phyloP scores from a whole-genome alignment of 92 coral and sea anemone species.

The Micromussa lordhowensis region DNA sequence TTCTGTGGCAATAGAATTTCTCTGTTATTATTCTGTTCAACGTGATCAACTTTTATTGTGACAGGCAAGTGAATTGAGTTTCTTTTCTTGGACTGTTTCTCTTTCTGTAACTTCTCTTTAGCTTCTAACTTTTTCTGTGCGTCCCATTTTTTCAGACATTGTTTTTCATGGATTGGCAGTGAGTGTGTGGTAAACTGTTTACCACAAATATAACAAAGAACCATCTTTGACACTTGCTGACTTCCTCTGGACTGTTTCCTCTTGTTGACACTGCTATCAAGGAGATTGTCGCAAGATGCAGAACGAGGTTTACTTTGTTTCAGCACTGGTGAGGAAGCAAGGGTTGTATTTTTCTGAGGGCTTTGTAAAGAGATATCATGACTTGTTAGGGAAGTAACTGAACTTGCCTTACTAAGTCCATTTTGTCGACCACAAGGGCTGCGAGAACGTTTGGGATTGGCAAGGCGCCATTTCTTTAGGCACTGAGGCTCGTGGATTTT shows the following conservation, averaged over 20 bases:
- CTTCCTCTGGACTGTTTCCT: conserved; percentile 47
- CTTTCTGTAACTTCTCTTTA: conserved; percentile 59
- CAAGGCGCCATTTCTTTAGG: conserved; percentile 90
- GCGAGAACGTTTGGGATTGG: conserved; percentile 85
- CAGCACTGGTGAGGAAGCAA: neutral
- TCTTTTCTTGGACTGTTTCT: conserved; percentile 51
- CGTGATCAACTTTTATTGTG: conserved; percentile 71
- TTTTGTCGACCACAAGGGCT: conserved; percentile 48
- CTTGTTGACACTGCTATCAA: conserved; percentile 35
- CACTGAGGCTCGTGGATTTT: conserved; percentile 98
- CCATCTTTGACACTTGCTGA: conserved; percentile 68
- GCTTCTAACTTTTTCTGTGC: conserved; percentile 61
- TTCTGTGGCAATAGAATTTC: neutral
- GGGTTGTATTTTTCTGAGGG: neutral
- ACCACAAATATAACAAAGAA: conserved; percentile 95
- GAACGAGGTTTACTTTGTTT: conserved; percentile 50
- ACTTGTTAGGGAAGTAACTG: conserved; percentile 57
- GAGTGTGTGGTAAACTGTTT: conserved; percentile 90
- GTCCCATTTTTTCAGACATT: conserved; percentile 91
- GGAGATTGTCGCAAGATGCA: conserved; percentile 70
- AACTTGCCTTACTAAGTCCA: conserved; percentile 65
- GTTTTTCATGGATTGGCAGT: conserved; percentile 91
- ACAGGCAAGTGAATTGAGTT: conserved; percentile 71
- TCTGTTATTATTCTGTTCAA: conserved; percentile 58
- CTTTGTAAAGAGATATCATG: neutral